Conservation (phyloP, 2,113 vertebrate genomes). For the Bungarus multicinctus region DNA sequence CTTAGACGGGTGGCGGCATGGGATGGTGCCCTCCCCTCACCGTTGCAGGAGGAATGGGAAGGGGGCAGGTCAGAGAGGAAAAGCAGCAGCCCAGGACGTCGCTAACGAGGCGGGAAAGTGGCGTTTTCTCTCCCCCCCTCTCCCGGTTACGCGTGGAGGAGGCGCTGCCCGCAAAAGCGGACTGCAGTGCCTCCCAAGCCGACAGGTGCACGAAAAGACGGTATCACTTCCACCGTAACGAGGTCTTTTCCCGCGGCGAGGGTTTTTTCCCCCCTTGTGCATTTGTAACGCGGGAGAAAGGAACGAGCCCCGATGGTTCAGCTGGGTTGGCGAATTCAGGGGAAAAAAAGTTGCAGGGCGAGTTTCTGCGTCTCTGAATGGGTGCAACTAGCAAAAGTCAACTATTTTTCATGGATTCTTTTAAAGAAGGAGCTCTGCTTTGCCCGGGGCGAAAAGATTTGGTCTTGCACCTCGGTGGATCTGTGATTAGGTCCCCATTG, state of each 20-base stretch:
- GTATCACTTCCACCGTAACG: too few relatives aligned
- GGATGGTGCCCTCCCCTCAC: too few relatives aligned
- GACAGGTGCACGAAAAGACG: not conserved
- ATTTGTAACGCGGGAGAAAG: not conserved
- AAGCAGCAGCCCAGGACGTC: too few relatives aligned
- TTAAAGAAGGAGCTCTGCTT: not conserved
- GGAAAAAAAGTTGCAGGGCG: not conserved
- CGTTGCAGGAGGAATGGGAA: not conserved
- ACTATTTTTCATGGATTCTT: not conserved
- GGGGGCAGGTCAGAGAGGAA: not conserved
- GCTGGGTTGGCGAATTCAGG: not conserved
- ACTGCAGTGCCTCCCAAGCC: too few relatives aligned
- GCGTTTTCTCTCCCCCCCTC: too few relatives aligned
- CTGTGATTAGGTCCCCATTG: not conserved
- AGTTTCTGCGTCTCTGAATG: not conserved
- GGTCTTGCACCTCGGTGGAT: not conserved
- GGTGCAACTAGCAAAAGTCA: not conserved
- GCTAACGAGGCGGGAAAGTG: too few relatives aligned
- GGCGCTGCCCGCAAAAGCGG: fast-evolving
- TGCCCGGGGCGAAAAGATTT: not conserved
- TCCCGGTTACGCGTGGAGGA: not conserved
- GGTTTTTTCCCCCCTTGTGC: not conserved
- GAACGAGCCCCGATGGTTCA: not conserved
- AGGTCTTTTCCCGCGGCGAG: not conserved
- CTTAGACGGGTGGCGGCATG: not conserved